These are phyloP conservation scores for Bugula neritina DNA, from an alignment of 2,888 invertebrate species.

Conservation along the genomic window DNA sequence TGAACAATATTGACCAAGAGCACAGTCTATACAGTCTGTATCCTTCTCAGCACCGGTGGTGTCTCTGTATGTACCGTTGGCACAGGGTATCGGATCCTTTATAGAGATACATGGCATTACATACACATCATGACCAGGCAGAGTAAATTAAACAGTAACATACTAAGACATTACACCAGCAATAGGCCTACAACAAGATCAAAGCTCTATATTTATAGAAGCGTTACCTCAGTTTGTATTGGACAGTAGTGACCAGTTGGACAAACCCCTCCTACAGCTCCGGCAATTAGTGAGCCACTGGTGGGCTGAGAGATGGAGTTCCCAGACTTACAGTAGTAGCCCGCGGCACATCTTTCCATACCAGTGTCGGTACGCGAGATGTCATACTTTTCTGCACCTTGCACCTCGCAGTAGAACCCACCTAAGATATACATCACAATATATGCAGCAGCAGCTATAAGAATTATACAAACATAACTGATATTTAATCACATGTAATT, in stretches of 20 bases:
- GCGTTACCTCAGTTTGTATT: constrained; percentile 36
- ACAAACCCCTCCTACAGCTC: constrained; percentile 46
- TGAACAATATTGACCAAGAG: constrained; percentile 44
- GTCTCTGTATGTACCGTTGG: constrained; percentile 42
- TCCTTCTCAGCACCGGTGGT: constrained; percentile 1
- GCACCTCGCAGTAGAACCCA: constrained; percentile 42
- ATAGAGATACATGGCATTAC: not conserved
- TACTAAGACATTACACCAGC: no score
- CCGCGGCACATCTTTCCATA: constrained; percentile 42
- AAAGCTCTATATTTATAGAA: no score
- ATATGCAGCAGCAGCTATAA: no score
- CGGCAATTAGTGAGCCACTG: constrained; percentile 31
- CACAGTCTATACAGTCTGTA: constrained; percentile 41
- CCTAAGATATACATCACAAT: constrained; percentile 32
- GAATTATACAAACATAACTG: no score
- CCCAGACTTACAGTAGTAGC: constrained; percentile 45
- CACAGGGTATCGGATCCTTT: constrained; percentile 42
- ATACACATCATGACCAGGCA: not conserved
- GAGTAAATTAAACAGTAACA: no score
- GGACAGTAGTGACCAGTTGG: constrained; percentile 48
- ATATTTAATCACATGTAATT: no score
- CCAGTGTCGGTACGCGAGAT: constrained; percentile 43
- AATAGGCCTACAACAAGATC: no score
- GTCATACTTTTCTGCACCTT: constrained; percentile 45
- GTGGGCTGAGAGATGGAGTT: constrained; percentile 18